phyloP scores from a whole-genome alignment of 2,797 vertebrate genomes.

The Holocentrus rufus region DNA sequence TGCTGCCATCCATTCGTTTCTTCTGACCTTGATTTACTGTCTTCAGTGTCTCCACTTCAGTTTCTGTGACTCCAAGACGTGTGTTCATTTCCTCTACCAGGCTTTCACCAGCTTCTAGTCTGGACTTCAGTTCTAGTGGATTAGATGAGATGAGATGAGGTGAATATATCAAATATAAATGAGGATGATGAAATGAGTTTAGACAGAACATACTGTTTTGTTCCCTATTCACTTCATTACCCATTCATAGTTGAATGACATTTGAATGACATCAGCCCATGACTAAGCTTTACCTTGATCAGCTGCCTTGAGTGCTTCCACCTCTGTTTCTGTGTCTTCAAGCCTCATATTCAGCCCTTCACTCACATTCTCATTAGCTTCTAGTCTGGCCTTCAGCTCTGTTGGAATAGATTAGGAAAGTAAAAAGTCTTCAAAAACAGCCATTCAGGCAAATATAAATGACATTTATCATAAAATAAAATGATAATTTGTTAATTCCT shows the following conservation, averaged over 20 bases:
- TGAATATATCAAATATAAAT: background rate
- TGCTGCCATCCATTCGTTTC: background rate
- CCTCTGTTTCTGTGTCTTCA: slow-evolving; percentile 4
- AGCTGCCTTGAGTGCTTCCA: slow-evolving; percentile 22
- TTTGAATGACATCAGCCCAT: background rate
- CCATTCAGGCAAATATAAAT: too few relatives aligned
- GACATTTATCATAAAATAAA: too few relatives aligned
- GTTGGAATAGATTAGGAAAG: background rate
- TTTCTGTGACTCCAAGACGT: slow-evolving; percentile 5
- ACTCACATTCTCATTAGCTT: slow-evolving; percentile 2
- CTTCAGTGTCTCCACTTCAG: slow-evolving; percentile 29
- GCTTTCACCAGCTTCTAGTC: slow-evolving; percentile 18
- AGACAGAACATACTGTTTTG: background rate
- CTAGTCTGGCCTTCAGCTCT: slow-evolving; percentile 27
- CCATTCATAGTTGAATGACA: background rate
- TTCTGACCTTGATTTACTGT: slow-evolving; percentile 21
- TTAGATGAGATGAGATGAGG: background rate
- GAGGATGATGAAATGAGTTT: background rate
- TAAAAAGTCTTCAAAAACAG: too few relatives aligned
- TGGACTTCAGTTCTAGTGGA: slow-evolving; percentile 27
- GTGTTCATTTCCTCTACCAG: slow-evolving; percentile 8
- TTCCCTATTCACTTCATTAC: background rate
- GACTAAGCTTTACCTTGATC: slow-evolving; percentile 20
- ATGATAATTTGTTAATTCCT: too few relatives aligned
- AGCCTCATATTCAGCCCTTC: slow-evolving; percentile 29